Base-by-base conservation (phyloP, 2,797 vertebrate genomes). In the Eutrigla gurnardus region DNA sequence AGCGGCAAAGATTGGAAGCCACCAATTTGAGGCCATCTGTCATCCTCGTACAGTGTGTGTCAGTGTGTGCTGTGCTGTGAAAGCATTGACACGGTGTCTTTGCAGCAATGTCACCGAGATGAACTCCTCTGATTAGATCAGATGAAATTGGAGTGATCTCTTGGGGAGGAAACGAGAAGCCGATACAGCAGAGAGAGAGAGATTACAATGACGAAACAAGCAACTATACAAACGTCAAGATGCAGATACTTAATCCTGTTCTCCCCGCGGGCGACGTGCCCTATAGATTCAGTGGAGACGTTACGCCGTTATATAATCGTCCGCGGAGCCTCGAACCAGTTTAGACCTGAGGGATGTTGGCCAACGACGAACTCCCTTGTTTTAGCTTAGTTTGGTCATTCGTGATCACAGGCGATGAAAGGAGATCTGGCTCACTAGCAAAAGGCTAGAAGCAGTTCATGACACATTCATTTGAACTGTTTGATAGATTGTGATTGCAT, bases 381-480 rank as follows among this genome's bases (percentile, higher is more conserved):
- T 68, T 49, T 73, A 55, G 64, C 52, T 75, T 71, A 69, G 62
- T 65, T 75, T 65, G 77, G 59, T 77, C 71, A 62, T 32, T 63
- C 37, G 15, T 70, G 18, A 60, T 60, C 77, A 49, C 25, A 25
- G 1, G 64, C 3, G 46, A 68, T 25, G 79, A n/a, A n/a, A 74
- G 68, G 37, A 8, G 80, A 78, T 72, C 49, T 71, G 86, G 47
- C 80, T 83, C 45, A 78, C 50, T 84, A 13, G 63, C 73, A 40
- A 78, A 73, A 62, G 43, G 53, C 68, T 60, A 2, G 17, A 18
- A 70, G 66, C 69, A 62, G 55, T 18, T 73, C 35, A 61, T 45
- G 43, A 36, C 33, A 1, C 9, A 5, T 68, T 71, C 14, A 45
- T 69, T 54, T 52, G 0, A 65, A 15, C 0, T 50, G 0, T 58